phyloP scores from a whole-genome alignment of 2,113 vertebrate species.

The Orthonyx spaldingii region DNA sequence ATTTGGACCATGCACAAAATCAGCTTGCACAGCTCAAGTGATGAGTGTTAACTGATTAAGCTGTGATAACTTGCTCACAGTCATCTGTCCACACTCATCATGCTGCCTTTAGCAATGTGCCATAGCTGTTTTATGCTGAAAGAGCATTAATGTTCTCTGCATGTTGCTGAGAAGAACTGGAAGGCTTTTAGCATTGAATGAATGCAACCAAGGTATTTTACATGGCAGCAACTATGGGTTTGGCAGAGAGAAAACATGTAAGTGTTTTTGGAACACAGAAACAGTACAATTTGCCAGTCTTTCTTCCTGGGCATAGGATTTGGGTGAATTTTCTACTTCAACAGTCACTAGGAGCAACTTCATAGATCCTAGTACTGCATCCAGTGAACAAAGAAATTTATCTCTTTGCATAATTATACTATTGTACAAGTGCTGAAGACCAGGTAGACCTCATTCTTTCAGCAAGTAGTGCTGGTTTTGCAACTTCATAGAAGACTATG shows the following conservation, averaged over 20 bases:
- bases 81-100: not conserved
- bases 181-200: not conserved
- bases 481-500: not conserved
- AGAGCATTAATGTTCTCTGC: not conserved
- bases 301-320: not conserved
- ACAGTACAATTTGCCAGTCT: not conserved
- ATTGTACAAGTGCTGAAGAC: not conserved
- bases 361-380: not conserved
- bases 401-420: not conserved
- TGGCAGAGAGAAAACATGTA: not conserved
- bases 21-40: not conserved
- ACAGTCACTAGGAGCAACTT: not conserved
- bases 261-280: not conserved
- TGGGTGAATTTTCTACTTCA: not conserved
- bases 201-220: not conserved
- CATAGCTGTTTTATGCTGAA: not conserved
- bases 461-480: not conserved
- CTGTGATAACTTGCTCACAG: slow-evolving; percentile 2
- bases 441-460: not conserved
- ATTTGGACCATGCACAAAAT: slow-evolving; percentile 3
- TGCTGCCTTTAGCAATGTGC: not conserved
- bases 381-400: not conserved
- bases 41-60: slow-evolving; percentile 9
- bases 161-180: not conserved
- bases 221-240: not conserved